Percentiles rank a stretch among this genome's conserved stretches.
Conservation (phyloP, 1,140 invertebrate species). For the Formica exsecta region DNA sequence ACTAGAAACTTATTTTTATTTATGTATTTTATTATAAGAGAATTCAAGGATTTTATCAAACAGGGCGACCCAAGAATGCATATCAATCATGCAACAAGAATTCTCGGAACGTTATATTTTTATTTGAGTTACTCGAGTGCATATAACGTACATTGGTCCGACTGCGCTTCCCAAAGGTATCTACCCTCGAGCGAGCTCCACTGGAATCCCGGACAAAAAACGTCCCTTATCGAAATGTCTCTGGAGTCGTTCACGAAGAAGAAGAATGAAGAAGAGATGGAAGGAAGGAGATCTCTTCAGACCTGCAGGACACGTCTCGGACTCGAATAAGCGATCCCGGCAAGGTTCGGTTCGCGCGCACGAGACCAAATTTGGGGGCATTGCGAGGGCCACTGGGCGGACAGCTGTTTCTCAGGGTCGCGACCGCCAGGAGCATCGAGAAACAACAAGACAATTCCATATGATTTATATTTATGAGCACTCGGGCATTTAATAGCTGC, state of each 20-base stretch:
- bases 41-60: not conserved
- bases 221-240: conserved; percentile 56
- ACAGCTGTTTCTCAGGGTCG: conserved; percentile 79
- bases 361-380: conserved; percentile 79
- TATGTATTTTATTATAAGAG: not conserved
- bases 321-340: conserved; percentile 65
- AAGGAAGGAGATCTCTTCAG: conserved; percentile 20
- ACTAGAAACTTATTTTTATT: too few species aligned
- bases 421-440: conserved; percentile 62
- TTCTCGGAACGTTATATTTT: conserved; percentile 46
- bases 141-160: conserved; percentile 30
- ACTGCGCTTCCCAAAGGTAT: conserved; percentile 34
- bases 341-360: conserved; percentile 25
- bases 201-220: conserved; percentile 56
- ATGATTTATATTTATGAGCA: conserved; percentile 81
- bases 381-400: conserved; percentile 68
- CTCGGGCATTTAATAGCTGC: conserved; percentile 72
- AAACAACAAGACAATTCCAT: conserved; percentile 77
- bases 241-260: conserved; percentile 14
- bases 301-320: conserved; percentile 40
- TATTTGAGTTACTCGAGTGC: conserved; percentile 10
- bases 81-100: conserved; percentile 10
- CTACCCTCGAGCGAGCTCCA: conserved; percentile 3
- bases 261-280: not conserved
- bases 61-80: not conserved